A percentile compares a stretch with the other conserved stretches of the same genome.
Conservation (phyloP, 1,140 invertebrate species). For the Bombus pyrosoma region DNA sequence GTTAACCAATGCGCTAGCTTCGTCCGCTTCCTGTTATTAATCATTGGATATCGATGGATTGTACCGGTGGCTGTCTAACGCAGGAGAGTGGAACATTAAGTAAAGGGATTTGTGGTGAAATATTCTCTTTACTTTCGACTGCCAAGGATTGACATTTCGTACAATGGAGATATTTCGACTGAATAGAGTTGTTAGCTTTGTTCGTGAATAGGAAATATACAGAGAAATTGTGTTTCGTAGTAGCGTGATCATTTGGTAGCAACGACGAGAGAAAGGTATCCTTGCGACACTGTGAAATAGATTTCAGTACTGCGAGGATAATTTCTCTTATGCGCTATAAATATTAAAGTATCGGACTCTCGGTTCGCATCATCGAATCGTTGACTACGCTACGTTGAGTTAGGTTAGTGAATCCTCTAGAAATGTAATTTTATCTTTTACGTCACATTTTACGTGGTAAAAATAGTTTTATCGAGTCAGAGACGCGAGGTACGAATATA, state of each 20-base stretch:
- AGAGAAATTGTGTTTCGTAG: background rate
- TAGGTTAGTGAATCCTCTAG: too few relatives aligned
- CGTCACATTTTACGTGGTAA: too few relatives aligned
- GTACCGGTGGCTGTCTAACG: background rate
- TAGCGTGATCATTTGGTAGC: background rate
- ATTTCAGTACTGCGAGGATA: background rate
- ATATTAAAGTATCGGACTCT: too few relatives aligned
- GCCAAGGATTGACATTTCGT: background rate
- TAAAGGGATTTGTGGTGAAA: background rate
- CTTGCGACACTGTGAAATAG: background rate
- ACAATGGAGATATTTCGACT: background rate
- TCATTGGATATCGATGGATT: background rate
- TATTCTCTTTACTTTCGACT: background rate
- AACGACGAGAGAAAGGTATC: background rate
- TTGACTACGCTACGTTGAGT: too few relatives aligned
- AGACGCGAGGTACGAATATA: too few relatives aligned
- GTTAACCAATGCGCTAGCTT: background rate
- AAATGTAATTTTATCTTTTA: too few relatives aligned
- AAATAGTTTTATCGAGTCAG: too few relatives aligned
- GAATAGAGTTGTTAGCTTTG: background rate
- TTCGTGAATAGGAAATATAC: background rate
- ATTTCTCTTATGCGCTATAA: background rate
- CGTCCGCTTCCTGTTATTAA: background rate
- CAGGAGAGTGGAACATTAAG: background rate
- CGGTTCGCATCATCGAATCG: too few relatives aligned